phyloP scores from a whole-genome alignment of 2,888 invertebrate genomes.

The Agonum fuliginosum region DNA sequence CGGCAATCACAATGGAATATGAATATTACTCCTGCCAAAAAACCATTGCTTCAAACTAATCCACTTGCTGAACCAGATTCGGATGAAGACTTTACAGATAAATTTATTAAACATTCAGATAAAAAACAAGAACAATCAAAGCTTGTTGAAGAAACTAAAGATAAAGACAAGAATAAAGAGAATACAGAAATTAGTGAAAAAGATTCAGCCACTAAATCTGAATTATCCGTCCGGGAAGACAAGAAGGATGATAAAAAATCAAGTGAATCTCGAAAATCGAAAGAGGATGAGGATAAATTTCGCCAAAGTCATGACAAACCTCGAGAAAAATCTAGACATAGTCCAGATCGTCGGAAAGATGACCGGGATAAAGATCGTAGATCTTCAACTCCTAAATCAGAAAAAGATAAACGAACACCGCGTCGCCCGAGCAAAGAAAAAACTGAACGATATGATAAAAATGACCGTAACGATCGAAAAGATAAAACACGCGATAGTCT shows the following conservation, averaged over 20 bases:
- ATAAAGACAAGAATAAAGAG: conserved; percentile 43
- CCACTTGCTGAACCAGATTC: conserved; percentile 64
- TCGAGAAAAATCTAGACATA: conserved; percentile 30
- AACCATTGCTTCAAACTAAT: conserved; percentile 61
- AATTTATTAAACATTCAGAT: conserved; percentile 63
- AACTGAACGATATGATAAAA: background rate
- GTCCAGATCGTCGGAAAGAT: conserved; percentile 34
- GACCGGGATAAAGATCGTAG: conserved; percentile 30
- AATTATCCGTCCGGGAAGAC: background rate
- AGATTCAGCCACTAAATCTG: conserved; percentile 41
- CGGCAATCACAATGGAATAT: conserved; percentile 54
- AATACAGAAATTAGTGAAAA: background rate
- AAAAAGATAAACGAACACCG: background rate
- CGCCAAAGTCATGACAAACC: background rate
- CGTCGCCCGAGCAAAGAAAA: conserved; percentile 18
- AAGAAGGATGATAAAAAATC: conserved; percentile 27
- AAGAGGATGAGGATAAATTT: conserved; percentile 41
- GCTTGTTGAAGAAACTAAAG: background rate
- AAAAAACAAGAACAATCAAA: conserved; percentile 52
- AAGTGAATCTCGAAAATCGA: conserved; percentile 33
- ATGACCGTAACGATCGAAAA: background rate
- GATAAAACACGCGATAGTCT: conserved; percentile 4
- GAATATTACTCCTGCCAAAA: conserved; percentile 64
- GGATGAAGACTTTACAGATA: conserved; percentile 64
- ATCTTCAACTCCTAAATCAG: background rate